A percentile compares a stretch with the other conserved stretches of the same genome.
These are phyloP conservation scores for Eurypyga helias DNA, from an alignment of 2,113 vertebrate genomes.

Conservation along the genomic window DNA sequence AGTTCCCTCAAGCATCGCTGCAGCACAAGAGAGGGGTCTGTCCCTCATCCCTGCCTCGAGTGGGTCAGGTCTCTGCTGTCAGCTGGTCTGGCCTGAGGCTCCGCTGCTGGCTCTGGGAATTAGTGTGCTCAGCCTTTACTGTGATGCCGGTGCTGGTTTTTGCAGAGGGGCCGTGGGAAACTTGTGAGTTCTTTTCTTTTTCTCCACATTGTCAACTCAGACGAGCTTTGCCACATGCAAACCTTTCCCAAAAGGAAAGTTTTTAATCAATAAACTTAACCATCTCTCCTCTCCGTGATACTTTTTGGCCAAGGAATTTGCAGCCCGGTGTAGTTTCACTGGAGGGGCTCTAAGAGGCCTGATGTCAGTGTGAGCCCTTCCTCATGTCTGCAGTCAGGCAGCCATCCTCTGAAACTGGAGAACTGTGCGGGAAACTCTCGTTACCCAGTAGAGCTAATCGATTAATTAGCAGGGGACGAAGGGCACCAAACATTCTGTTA, in stretches of 20 bases:
- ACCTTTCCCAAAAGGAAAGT: not conserved
- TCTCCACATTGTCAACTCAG: not conserved
- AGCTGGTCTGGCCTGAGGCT: not conserved
- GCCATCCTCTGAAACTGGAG: not conserved
- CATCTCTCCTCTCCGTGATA: not conserved
- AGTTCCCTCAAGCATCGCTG: not conserved
- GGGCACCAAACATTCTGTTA: slow-evolving; percentile 43
- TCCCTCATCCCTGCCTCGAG: fast-evolving
- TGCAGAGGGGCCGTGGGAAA: not conserved
- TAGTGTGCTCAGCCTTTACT: not conserved
- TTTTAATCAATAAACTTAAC: not conserved
- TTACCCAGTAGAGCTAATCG: slow-evolving; percentile 18
- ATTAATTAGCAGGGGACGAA: slow-evolving; percentile 51
- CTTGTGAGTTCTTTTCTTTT: not conserved
- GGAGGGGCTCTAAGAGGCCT: not conserved
- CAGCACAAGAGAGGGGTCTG: not conserved
- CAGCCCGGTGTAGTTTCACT: not conserved
- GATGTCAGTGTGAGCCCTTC: not conserved
- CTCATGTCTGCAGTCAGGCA: not conserved
- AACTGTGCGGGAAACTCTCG: not conserved
- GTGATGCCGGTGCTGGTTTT: not conserved
- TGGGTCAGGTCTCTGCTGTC: not conserved
- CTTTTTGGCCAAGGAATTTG: not conserved
- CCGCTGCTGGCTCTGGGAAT: not conserved
- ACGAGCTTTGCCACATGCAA: not conserved